Conservation (phyloP, 2,797 vertebrate species). For the Pseudotriccus pelzelni region DNA sequence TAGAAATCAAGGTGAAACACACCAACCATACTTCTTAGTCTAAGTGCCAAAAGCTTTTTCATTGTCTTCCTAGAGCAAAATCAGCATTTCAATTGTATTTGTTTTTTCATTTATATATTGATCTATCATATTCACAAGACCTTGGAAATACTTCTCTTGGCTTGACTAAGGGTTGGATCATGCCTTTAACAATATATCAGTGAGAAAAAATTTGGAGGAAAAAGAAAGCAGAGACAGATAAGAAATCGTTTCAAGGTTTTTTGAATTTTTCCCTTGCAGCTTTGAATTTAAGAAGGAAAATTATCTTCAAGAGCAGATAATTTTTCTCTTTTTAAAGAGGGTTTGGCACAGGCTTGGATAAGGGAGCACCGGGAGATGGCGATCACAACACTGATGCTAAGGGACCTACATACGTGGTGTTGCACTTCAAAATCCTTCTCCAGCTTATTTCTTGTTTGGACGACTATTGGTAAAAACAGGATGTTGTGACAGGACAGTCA, state of each 20-base stretch:
- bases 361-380: background rate
- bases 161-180: background rate
- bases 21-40: background rate
- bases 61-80: background rate
- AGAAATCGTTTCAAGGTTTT: background rate
- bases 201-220: background rate
- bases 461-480: background rate
- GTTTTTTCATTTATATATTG: background rate
- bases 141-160: background rate
- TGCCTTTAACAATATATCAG: background rate
- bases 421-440: background rate
- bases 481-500: background rate
- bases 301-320: background rate
- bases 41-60: background rate
- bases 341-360: background rate
- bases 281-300: background rate
- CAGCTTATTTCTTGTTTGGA: background rate
- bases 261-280: background rate
- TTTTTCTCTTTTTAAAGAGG: background rate
- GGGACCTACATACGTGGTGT: accelerated
- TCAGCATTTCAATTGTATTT: background rate
- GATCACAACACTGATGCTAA: accelerated
- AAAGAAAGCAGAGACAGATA: background rate
- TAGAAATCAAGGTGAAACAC: background rate
- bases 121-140: background rate